Evolutionary conservation across 2,797 vertebrate genomes (phyloP), one percentile per base, ranked within the genome.

Genomic region (Gobionotothen gibberifrons): DNA sequence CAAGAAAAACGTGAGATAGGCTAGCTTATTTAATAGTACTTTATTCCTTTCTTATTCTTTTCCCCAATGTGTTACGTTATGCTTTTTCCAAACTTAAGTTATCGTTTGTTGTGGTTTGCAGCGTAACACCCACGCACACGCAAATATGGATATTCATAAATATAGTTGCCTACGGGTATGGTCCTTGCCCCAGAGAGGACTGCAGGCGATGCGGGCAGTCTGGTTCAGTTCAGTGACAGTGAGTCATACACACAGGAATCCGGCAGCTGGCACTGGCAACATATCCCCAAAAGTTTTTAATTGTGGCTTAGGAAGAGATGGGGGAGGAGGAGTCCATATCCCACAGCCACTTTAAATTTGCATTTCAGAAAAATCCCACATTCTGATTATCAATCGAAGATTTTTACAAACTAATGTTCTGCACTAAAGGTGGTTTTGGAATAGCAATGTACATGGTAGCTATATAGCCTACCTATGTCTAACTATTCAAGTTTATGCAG

Each of bases 241-340:
- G 90, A 90, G 36, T 90, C 88, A 90, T 81, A 71, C 9, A 6
- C 43, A 36, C 56, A 79, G 48, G 82, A 84, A 86, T 90, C 79
- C 67, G 47, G n/a, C 60, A 84, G 77, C 74, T 85, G 83, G 11
- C 19, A 9, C 32, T 6, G 16, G 26, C 36, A 55, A 68, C 82
- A n/a, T 11, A 51, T 3, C 22, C 42, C 21, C 42, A 15, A 19
- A 36, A 22, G 5, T 2, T 53, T 72, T 71, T 26, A 42, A 66
- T 47, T 52, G 17, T 21, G 21, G 9, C 0, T 1, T n/a, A 22
- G 11, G 22, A 5, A 2, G 52, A 53, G 22, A 53, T 53, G 12
- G n/a, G 9, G 29, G 1, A 12, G 4, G 26, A 21, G 14, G 12
- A 21, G 26, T 26, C 26, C 26, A 26, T 58, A 17, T 10, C 64